These are phyloP conservation scores for Oryzias sinensis DNA, from an alignment of 2,797 vertebrate species.

Conservation along the genomic window DNA sequence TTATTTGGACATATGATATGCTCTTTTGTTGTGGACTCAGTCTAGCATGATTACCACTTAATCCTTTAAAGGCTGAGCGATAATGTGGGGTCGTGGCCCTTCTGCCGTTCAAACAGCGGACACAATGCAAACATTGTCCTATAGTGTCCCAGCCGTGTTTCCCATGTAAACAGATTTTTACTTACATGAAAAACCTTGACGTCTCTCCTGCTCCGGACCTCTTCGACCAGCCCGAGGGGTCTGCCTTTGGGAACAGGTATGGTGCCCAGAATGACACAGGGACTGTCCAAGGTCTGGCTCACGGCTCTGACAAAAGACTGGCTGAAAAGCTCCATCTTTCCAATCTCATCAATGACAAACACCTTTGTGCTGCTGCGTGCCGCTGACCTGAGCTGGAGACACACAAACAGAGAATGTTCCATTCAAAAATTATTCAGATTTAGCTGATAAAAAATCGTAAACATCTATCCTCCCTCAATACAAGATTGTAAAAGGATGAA, in stretches of 20 bases:
- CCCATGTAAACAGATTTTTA: slow-evolving; percentile 26
- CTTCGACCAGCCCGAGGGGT: slow-evolving; percentile 88
- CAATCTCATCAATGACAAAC: slow-evolving; percentile 92
- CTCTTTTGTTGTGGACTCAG: slow-evolving; percentile 72
- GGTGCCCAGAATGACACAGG: slow-evolving; percentile 84
- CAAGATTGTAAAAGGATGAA: no score
- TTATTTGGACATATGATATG: slow-evolving; percentile 62
- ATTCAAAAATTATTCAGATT: no score
- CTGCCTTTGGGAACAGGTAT: slow-evolving; percentile 89
- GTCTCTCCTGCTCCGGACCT: slow-evolving; percentile 85
- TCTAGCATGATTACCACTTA: slow-evolving; percentile 70
- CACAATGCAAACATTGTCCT: slow-evolving; percentile 38
- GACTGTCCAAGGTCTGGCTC: slow-evolving; percentile 75
- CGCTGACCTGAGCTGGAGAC: slow-evolving; percentile 64
- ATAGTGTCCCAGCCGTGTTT: slow-evolving; percentile 39
- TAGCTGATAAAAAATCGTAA: no score
- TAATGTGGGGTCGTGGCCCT: slow-evolving; percentile 50
- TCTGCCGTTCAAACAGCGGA: slow-evolving; percentile 37
- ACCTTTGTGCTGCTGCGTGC: slow-evolving; percentile 65
- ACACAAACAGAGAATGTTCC: not conserved
- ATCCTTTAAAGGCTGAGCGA: slow-evolving; percentile 60
- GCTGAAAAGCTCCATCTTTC: slow-evolving; percentile 98
- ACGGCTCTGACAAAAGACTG: slow-evolving; percentile 87
- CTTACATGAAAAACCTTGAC: slow-evolving; percentile 89
- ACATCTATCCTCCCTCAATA: no score